These are phyloP conservation scores for Odobenus rosmarus DNA, from an alignment of 2,113 vertebrate species.

Conservation along the genomic window DNA sequence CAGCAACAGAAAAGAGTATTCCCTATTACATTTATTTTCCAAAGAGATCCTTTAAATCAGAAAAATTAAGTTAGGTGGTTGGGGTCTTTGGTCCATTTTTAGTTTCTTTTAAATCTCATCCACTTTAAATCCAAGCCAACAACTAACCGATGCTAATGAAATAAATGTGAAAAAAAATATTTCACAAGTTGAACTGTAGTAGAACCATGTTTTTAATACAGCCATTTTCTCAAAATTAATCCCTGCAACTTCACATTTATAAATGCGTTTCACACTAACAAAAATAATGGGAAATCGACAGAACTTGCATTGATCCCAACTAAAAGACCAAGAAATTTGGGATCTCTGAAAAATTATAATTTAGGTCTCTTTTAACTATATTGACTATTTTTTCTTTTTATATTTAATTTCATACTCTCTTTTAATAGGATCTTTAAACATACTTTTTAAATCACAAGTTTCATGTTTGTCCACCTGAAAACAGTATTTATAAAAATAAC, in stretches of 20 bases:
- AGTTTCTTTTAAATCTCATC: neutral
- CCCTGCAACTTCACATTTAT: neutral
- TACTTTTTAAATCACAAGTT: neutral
- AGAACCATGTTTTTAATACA: neutral
- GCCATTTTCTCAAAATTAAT: conserved; percentile 46
- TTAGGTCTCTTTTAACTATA: conserved; percentile 20
- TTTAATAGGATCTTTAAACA: neutral
- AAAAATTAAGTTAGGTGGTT: conserved; percentile 9
- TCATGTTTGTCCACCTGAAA: neutral
- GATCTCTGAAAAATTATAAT: neutral
- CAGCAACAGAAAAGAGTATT: neutral
- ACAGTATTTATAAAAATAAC: neutral
- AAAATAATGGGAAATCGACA: neutral
- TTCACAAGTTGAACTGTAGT: neutral
- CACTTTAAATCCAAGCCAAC: neutral
- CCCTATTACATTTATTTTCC: neutral
- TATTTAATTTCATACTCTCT: neutral
- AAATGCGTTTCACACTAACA: neutral
- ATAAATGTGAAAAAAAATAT: neutral
- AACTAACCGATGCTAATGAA: neutral
- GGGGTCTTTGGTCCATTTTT: neutral
- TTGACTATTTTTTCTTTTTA: neutral
- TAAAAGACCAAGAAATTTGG: neutral
- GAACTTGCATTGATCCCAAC: neutral
- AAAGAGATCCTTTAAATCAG: neutral